These are phyloP conservation scores for Azemiops feae DNA, from an alignment of 2,113 vertebrate genomes.

Conservation along the genomic window DNA sequence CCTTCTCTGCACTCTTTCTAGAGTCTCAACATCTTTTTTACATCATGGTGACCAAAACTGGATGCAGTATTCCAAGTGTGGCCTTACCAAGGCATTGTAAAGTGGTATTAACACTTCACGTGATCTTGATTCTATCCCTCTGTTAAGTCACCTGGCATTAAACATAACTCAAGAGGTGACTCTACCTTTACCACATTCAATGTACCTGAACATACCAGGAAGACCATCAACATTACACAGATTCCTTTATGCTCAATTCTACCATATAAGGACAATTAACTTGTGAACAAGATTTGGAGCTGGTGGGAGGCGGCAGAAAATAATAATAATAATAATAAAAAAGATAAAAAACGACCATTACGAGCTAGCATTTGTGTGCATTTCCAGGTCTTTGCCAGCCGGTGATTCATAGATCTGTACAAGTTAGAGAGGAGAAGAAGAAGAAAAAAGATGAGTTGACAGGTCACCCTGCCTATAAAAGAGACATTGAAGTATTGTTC, in stretches of 20 bases:
- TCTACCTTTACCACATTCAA: neutral
- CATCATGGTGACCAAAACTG: too few relatives aligned
- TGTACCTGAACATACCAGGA: neutral
- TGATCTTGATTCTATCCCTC: too few relatives aligned
- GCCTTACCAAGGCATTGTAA: too few relatives aligned
- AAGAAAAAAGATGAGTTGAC: slow-evolving; percentile 1
- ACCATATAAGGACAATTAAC: slow-evolving; percentile 11
- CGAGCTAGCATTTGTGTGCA: slow-evolving; percentile 26
- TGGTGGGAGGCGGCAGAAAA: neutral
- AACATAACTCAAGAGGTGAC: neutral
- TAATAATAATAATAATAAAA: neutral
- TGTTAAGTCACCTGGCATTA: neutral
- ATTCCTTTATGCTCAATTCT: neutral
- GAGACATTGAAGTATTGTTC: slow-evolving; percentile 36
- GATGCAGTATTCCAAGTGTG: too few relatives aligned
- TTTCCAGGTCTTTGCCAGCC: slow-evolving; percentile 30
- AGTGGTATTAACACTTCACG: too few relatives aligned
- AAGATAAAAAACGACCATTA: slow-evolving; percentile 20
- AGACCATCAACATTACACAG: neutral
- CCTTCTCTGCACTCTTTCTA: too few relatives aligned
- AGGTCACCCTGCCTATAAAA: neutral
- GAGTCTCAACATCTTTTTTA: too few relatives aligned
- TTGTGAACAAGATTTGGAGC: slow-evolving; percentile 1
- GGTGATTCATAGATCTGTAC: slow-evolving; percentile 28
- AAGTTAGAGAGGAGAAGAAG: neutral